Evolutionary conservation across 2,113 vertebrate species (phyloP).

Genomic region (Chroicocephalus ridibundus): DNA sequence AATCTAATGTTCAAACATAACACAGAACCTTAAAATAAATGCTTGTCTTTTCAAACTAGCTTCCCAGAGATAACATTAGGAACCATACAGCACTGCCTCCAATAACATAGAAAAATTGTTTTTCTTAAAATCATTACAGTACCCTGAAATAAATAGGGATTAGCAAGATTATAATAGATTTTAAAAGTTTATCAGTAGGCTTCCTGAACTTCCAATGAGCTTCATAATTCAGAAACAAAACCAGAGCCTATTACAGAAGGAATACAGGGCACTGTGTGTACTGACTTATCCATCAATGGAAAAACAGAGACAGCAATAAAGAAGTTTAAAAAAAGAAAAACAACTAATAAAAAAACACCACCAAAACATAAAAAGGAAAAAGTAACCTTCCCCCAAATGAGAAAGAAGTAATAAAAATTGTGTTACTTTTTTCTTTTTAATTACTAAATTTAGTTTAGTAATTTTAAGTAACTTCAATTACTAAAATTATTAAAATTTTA

Average conservation of each 20-base stretch:
- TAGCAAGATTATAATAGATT: neutral
- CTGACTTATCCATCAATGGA: accelerated
- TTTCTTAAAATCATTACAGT: neutral
- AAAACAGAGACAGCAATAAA: neutral
- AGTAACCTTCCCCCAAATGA: neutral
- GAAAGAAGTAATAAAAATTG: neutral
- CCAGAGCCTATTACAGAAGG: neutral
- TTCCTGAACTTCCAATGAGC: neutral
- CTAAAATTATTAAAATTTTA: too few relatives aligned
- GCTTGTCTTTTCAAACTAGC: neutral
- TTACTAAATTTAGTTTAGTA: too few relatives aligned
- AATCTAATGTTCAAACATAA: neutral
- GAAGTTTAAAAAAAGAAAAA: neutral
- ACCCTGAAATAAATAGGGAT: neutral
- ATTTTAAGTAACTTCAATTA: too few relatives aligned
- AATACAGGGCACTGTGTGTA: neutral
- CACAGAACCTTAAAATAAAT: neutral
- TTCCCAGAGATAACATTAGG: neutral
- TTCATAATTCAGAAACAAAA: neutral
- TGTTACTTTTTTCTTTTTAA: too few relatives aligned
- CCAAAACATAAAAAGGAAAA: neutral
- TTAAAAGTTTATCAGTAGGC: neutral
- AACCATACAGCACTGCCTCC: neutral
- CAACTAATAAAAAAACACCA: neutral
- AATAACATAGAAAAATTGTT: neutral